Evolutionary conservation across 2,113 vertebrate species (phyloP), one percentile per base, ranked within the genome.

Genomic region (Xyliphius kryptos): DNA sequence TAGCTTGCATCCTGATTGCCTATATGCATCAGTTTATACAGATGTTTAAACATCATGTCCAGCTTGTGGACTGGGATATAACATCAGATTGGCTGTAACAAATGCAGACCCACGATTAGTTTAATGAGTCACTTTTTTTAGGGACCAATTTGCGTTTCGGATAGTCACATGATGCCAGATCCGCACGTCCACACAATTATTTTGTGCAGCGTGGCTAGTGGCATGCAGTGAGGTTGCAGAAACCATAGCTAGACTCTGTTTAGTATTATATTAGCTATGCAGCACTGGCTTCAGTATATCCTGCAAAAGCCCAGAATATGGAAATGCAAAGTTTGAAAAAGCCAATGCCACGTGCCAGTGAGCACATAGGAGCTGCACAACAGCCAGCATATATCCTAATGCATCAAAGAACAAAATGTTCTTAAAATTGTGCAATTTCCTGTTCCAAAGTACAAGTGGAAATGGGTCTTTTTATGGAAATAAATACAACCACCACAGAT

Each of bases 211-310:
- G 10, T 22, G 43, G 32, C 38, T 66, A 71, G 67, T 61, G 57
- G 60, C n/a, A n/a, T n/a, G n/a, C n/a, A n/a, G n/a, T n/a, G n/a
- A n/a, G 22, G 13, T 47, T 6, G 44, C 32, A 38, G 21, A 63
- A 66, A 19, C 66, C 48, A 7, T 13, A 3, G 26, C 48, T 44
- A 59, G 38, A 15, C 48, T 8, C 59, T 36, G 51, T 22, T 56
- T 56, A 44, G 53, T 61, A 57, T 46, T 62, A 58, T 53, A 63
- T 61, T 52, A 56, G 47, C 56, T 53, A 38, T 14, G 47, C 49
- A n/a, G 10, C n/a, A 4, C 15, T 44, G 49, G 19, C 12, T 26
- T 22, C 21, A 50, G 48, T 38, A 46, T 20, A 65, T 56, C 20
- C 13, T 37, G 46, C 56, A 44, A 53, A 44, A 51, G 60, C 26